Evolutionary conservation across 2,888 invertebrate species (phyloP), one percentile per base, ranked within the genome.

Genomic region (Xylota sylvarum): DNA sequence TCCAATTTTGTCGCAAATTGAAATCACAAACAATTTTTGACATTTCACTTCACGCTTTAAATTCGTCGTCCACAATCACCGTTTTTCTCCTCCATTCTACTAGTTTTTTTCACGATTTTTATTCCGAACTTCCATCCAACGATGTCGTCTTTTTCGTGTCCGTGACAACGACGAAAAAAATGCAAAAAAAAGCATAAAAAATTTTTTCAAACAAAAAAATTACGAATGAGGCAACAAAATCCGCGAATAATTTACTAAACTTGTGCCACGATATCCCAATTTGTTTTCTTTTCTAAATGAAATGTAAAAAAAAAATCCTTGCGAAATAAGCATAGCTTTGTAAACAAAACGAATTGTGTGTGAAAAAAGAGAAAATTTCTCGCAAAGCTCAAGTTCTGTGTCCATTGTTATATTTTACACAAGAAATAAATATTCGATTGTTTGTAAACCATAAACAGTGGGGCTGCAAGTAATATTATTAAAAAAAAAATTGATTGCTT

Each of bases 131-230:
- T 81, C 82, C 77, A 86, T 60, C 73, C 77, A 81, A 82, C 86
- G 82, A 82, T 86, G 86, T 86, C 81, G 86, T 86, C 78, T 85
- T 80, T 82, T 82, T 78, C 86, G 82, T 86, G 86, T 82, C 82
- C 82, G 86, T 78, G 77, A 86, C 80, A 80, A 85, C 86, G 86
- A 86, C 81, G 64, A 35, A 67, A 65, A 76, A 81, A 81, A 69
- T 69, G 55, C 60, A 77, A 64, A 62, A 72, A 79, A 76, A 69
- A 35, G 35, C 32, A 27, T n/a, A n/a, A 80, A 62, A 56, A 58
- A 30, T 65, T 55, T 56, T 70, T 62, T 52, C 27, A 83, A 60
- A 55, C 23, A 58, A 78, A 67, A 65, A 69, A 64, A 76, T 73
- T 67, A 52, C 70, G 64, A 79, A 70, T 35, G 23, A 67, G 35